phyloP scores from a whole-genome alignment of 2,113 vertebrate species.

The Hippoglossus stenolepis region DNA sequence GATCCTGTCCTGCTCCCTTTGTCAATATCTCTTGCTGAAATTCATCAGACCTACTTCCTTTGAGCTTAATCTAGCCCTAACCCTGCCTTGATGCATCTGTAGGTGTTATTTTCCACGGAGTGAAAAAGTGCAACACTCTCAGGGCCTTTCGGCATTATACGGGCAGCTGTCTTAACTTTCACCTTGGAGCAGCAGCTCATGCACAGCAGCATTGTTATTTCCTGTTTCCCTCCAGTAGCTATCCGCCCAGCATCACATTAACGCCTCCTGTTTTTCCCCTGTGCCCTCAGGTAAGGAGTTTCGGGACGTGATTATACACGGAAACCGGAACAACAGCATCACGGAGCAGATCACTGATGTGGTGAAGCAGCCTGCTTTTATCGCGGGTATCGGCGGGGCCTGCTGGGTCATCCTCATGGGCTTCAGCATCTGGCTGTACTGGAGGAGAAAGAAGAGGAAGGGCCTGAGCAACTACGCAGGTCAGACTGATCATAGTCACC shows the following conservation, averaged over 20 bases:
- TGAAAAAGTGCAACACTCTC: constrained; percentile 16
- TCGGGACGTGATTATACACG: constrained; percentile 94
- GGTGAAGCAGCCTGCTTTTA: constrained; percentile 99
- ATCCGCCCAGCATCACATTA: not conserved
- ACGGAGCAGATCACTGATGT: constrained; percentile 99
- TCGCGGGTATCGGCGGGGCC: constrained; percentile 97
- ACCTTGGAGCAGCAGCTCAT: constrained; percentile 32
- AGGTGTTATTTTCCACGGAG: constrained; percentile 21
- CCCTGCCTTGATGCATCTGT: constrained; percentile 12
- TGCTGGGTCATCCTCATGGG: constrained; percentile 99
- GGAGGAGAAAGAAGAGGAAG: constrained; percentile 99
- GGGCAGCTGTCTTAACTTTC: constrained; percentile 20
- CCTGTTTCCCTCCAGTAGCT: constrained; percentile 9
- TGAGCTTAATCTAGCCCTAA: constrained; percentile 34
- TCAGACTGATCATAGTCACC: constrained; percentile 73
- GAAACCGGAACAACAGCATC: constrained; percentile 96
- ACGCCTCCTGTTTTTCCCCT: constrained; percentile 17
- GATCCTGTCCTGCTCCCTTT: constrained; percentile 33
- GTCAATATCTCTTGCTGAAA: constrained; percentile 56
- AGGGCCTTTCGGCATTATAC: not conserved
- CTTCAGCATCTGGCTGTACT: constrained; percentile 99
- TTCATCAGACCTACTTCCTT: constrained; percentile 44
- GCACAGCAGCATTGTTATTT: constrained; percentile 13
- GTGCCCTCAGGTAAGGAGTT: constrained; percentile 81
- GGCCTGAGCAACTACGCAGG: constrained; percentile 99